phyloP scores from a whole-genome alignment of 2,113 vertebrate genomes.

The Nothoprocta pentlandii region DNA sequence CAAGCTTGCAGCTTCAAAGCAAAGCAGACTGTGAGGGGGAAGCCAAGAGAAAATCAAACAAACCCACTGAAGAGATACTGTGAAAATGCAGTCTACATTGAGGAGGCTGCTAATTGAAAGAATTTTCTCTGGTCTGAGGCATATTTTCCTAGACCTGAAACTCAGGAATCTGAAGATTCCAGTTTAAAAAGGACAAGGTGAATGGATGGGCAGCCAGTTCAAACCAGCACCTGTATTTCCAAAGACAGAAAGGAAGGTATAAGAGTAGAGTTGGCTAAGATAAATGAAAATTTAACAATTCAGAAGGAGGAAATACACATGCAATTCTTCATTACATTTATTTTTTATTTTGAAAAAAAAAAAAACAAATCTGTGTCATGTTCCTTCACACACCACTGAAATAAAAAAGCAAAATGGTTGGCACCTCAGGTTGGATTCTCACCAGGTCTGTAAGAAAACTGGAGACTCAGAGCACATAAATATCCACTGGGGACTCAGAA shows the following conservation, averaged over 20 bases:
- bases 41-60: background rate
- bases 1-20: background rate
- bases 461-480: background rate
- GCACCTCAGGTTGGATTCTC: background rate
- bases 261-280: background rate
- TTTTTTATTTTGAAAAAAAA: background rate
- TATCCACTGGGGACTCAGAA: accelerated
- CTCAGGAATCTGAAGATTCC: background rate
- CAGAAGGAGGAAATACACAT: background rate
- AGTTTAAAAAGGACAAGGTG: background rate
- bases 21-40: background rate
- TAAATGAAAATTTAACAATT: background rate
- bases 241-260: accelerated
- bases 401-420: background rate
- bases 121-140: background rate
- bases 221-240: background rate
- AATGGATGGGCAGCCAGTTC: background rate
- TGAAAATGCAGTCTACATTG: background rate
- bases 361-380: background rate
- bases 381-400: background rate
- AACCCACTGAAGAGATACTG: background rate
- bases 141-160: background rate
- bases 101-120: background rate
- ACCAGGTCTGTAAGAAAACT: accelerated
- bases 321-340: background rate